phyloP scores from a whole-genome alignment of 2,888 invertebrate species.

The Eremobia ochroleuca region DNA sequence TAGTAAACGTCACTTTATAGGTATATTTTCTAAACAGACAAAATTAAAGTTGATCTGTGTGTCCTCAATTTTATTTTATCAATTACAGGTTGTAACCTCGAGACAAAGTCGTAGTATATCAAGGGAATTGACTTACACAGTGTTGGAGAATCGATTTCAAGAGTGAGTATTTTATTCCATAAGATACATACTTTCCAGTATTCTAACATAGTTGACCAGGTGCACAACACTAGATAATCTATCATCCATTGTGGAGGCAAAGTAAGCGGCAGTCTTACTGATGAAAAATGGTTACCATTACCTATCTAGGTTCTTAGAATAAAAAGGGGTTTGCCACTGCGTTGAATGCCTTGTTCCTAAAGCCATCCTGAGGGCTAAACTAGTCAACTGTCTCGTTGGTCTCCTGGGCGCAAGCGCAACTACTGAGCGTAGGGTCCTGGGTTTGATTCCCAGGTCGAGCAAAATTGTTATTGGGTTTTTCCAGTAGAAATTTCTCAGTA shows the following conservation, averaged over 20 bases:
- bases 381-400: neutral
- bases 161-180: conserved; percentile 83
- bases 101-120: conserved; percentile 89
- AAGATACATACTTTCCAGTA: neutral
- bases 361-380: neutral
- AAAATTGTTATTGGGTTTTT: neutral
- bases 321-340: neutral
- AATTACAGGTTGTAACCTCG: conserved; percentile 81
- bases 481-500: neutral
- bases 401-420: neutral
- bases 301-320: neutral
- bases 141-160: conserved; percentile 90
- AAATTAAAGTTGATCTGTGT: too few species aligned
- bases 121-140: conserved; percentile 89
- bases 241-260: neutral
- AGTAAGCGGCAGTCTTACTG: neutral
- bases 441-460: neutral
- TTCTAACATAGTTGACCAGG: neutral
- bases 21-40: neutral
- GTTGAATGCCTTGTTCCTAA: neutral
- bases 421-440: neutral
- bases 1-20: neutral
- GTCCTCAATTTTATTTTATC: neutral
- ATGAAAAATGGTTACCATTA: neutral
- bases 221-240: neutral